phyloP scores from a whole-genome alignment of 2,888 invertebrate species.

The Lucinisca nassula region DNA sequence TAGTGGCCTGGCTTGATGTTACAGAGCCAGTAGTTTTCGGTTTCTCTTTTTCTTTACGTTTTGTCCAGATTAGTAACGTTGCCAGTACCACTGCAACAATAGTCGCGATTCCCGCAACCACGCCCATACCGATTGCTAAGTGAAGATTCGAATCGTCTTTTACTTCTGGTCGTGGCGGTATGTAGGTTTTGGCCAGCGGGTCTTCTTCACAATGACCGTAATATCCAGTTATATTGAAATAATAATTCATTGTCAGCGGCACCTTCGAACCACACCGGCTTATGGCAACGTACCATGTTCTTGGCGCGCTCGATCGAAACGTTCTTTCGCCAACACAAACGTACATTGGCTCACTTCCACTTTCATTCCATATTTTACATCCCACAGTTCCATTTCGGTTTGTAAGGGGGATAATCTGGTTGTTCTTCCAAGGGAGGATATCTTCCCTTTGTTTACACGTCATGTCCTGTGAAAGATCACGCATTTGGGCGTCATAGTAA shows the following conservation, averaged over 20 bases:
- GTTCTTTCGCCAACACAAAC: conserved; percentile 83
- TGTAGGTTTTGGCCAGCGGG: conserved; percentile 77
- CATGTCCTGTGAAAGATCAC: conserved; percentile 76
- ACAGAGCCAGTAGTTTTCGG: conserved; percentile 80
- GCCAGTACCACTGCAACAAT: conserved; percentile 79
- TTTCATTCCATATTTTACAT: conserved; percentile 76
- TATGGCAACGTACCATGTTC: conserved; percentile 83
- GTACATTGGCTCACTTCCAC: conserved; percentile 75
- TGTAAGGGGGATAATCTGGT: conserved; percentile 82
- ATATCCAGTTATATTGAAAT: conserved; percentile 82
- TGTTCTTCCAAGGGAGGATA: conserved; percentile 78
- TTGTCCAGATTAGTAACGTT: conserved; percentile 76
- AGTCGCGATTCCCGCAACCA: conserved; percentile 80
- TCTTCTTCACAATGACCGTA: conserved; percentile 84
- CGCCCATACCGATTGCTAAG: conserved; percentile 80
- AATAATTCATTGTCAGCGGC: conserved; percentile 80
- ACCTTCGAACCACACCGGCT: conserved; percentile 76
- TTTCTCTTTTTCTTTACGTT: conserved; percentile 74
- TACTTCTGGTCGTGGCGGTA: conserved; percentile 67
- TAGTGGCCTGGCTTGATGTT: conserved; percentile 84
- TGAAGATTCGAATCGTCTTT: conserved; percentile 70
- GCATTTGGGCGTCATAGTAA: conserved; percentile 84
- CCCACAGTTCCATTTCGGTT: conserved; percentile 77
- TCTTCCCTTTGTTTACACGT: conserved; percentile 78
- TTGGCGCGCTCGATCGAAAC: conserved; percentile 78